Conservation (phyloP, 2,797 vertebrate species). For the Setipinna tenuifilis region DNA sequence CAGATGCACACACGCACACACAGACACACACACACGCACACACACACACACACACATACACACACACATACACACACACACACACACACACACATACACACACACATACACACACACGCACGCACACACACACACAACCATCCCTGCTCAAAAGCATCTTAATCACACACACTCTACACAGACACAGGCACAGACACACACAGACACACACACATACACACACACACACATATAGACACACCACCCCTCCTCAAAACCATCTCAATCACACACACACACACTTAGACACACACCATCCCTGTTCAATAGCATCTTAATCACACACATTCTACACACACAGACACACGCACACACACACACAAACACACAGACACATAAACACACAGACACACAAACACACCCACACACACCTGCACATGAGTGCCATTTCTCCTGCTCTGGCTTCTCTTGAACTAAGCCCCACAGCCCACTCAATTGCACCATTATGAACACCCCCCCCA, state of each 20-base stretch:
- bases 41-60: not conserved
- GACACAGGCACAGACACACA: not conserved
- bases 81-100: not conserved
- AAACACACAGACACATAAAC: not conserved
- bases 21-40: no score
- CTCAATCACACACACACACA: not conserved
- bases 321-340: no score
- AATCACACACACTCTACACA: no score
- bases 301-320: no score
- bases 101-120: not conserved
- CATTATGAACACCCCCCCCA: not conserved
- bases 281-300: not conserved
- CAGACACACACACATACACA: not conserved
- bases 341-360: not conserved
- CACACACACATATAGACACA: not conserved
- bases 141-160: no score
- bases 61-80: conserved; percentile 7
- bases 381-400: not conserved
- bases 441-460: conserved; percentile 49
- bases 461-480: conserved; percentile 36
- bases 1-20: not conserved
- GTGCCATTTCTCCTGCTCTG: conserved; percentile 23
- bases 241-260: no score
- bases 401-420: not conserved
- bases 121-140: no score